phyloP scores from a whole-genome alignment of 2,113 vertebrate genomes.

The Leptocoma aspasia region DNA sequence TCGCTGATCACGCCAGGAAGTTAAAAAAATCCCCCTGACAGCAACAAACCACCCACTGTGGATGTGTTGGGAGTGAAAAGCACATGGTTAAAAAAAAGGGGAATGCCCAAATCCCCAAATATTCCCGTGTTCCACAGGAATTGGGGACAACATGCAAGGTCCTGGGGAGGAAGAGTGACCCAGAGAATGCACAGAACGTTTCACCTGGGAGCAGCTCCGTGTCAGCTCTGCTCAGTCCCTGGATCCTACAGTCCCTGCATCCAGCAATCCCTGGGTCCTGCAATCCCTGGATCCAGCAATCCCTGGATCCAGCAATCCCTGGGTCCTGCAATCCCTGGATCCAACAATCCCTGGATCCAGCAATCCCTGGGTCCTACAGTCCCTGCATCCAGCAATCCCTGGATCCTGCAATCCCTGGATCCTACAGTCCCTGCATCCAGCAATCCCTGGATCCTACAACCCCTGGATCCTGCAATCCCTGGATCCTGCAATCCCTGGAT shows the following conservation, averaged over 20 bases:
- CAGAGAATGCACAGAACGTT: not conserved
- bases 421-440: accelerated
- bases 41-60: accelerated
- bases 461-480: not conserved
- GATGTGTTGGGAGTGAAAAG: not conserved
- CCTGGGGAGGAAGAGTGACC: accelerated
- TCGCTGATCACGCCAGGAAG: accelerated
- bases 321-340: not conserved
- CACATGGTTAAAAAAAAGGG: accelerated
- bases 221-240: not conserved
- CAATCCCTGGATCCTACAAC: not conserved
- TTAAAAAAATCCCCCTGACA: not conserved
- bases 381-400: no score
- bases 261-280: not conserved
- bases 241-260: not conserved
- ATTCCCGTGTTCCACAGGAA: not conserved
- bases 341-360: no score
- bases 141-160: accelerated
- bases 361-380: no score
- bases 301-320: not conserved
- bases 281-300: not conserved
- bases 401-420: no score
- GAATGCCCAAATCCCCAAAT: not conserved
- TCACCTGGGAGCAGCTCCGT: not conserved
- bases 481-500: not conserved